phyloP scores from a whole-genome alignment of 1,140 invertebrate species.

The Drosophila fuyamai region DNA sequence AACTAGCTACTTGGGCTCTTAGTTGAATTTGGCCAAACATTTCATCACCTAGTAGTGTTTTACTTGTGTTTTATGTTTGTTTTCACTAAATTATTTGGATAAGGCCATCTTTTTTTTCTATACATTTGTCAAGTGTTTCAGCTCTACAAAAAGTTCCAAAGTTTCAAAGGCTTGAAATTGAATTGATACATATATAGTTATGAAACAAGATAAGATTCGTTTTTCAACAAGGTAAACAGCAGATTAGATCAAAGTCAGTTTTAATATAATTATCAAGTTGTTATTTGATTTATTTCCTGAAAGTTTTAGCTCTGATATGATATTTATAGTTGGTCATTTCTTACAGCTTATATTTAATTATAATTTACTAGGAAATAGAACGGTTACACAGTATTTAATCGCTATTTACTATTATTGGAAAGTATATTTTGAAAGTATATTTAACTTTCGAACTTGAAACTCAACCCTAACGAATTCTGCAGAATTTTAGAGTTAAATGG shows the following conservation, averaged over 20 bases:
- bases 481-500: constrained; percentile 11
- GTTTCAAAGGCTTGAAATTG: no score
- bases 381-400: no score
- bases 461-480: neutral
- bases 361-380: no score
- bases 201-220: neutral
- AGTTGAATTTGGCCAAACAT: constrained; percentile 21
- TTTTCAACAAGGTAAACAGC: constrained; percentile 4
- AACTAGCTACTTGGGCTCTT: constrained; percentile 15
- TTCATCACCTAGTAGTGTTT: constrained; percentile 6
- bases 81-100: constrained; percentile 24
- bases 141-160: neutral
- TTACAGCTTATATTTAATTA: no score
- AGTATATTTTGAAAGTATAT: no score
- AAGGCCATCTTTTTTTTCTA: constrained; percentile 19
- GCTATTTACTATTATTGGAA: no score
- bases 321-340: no score
- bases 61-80: constrained; percentile 21
- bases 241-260: neutral
- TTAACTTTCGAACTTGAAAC: neutral
- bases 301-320: neutral
- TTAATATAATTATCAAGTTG: neutral
- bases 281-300: neutral
- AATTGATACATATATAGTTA: no score
- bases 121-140: constrained; percentile 23